phyloP scores from a whole-genome alignment of 2,113 vertebrate species.

The Hippocampus barbouri region DNA sequence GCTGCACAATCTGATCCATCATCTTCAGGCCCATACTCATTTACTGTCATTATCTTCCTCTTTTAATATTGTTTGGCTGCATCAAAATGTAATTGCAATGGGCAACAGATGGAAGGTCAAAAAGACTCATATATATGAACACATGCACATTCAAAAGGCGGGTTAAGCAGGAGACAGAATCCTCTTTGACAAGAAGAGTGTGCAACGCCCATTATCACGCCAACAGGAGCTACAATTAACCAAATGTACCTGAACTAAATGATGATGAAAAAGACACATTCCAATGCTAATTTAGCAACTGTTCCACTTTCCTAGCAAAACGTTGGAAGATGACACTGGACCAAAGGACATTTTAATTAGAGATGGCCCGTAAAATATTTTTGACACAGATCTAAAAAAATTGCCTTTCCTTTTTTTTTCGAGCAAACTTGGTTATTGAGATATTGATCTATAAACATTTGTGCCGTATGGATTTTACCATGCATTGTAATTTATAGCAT shows the following conservation, averaged over 20 bases:
- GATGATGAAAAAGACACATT: background rate
- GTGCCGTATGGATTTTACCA: too few species aligned
- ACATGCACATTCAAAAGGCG: background rate
- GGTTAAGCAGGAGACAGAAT: background rate
- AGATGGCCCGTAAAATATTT: background rate
- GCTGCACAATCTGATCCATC: conserved; percentile 37
- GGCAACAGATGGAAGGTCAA: background rate
- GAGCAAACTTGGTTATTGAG: too few species aligned
- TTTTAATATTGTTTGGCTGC: background rate
- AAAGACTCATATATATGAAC: background rate
- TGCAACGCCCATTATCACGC: background rate
- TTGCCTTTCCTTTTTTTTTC: too few species aligned
- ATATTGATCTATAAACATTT: too few species aligned
- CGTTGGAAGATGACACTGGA: background rate
- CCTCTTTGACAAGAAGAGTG: background rate
- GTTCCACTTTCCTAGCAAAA: background rate
- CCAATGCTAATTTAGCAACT: background rate
- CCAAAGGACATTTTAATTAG: too few species aligned
- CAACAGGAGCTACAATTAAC: background rate
- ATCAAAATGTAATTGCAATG: background rate
- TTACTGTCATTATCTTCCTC: conserved; percentile 50
- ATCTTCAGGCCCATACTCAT: conserved; percentile 42
- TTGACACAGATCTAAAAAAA: too few species aligned
- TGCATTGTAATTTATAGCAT: too few species aligned
- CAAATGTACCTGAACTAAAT: background rate